These are phyloP conservation scores for Syngnathoides biaculeatus DNA, from an alignment of 2,113 vertebrate genomes.

Conservation along the genomic window DNA sequence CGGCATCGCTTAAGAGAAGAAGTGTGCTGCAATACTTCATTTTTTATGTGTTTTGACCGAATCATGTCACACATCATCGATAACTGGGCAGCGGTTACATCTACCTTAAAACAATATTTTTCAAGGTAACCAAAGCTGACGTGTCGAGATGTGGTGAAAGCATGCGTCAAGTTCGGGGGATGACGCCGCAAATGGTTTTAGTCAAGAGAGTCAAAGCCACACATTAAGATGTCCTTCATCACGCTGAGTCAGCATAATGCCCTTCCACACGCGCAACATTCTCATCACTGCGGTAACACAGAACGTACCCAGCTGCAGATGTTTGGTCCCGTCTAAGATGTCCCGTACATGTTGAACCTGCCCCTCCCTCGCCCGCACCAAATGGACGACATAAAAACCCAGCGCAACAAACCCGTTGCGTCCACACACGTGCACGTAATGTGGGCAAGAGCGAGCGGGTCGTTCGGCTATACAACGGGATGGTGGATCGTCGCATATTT, in stretches of 20 bases:
- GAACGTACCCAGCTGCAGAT: not conserved
- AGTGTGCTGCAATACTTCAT: not conserved
- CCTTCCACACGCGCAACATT: not conserved
- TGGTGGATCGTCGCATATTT: too few species aligned
- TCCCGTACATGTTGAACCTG: not conserved
- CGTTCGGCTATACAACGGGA: not conserved
- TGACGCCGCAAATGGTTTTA: not conserved
- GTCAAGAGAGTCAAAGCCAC: not conserved
- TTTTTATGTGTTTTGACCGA: not conserved
- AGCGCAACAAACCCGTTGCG: not conserved
- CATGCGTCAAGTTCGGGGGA: not conserved
- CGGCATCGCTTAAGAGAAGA: not conserved
- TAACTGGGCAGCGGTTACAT: not conserved
- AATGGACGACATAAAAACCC: conserved; percentile 1
- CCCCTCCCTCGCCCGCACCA: not conserved
- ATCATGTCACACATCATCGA: not conserved
- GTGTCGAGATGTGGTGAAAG: not conserved
- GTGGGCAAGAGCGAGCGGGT: not conserved
- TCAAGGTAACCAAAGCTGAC: not conserved
- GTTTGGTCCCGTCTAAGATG: not conserved
- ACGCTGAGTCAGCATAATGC: not conserved
- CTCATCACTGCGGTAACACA: not conserved
- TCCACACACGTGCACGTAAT: not conserved
- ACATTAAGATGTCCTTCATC: not conserved
- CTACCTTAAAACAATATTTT: not conserved